phyloP scores from a whole-genome alignment of 2,888 invertebrate genomes.

The Folsomia candida region DNA sequence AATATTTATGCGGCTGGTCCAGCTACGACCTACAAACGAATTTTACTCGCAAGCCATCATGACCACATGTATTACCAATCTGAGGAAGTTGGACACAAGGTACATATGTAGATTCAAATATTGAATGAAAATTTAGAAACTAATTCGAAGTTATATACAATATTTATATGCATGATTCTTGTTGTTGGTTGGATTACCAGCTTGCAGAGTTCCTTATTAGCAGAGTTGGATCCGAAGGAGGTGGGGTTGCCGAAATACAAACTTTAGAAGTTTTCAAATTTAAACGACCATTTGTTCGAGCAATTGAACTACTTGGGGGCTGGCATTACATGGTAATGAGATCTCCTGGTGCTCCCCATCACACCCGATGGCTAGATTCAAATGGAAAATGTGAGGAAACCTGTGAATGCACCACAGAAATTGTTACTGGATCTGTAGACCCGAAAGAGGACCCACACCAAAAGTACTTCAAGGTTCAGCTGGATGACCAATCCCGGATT shows the following conservation, averaged over 20 bases:
- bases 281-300: constrained; percentile 35
- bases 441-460: constrained; percentile 32
- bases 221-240: constrained; percentile 17
- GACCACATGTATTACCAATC: constrained; percentile 62
- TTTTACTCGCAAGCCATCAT: constrained; percentile 59
- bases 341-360: constrained; percentile 58
- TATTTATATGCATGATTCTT: too few species aligned
- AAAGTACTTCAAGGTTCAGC: constrained; percentile 40
- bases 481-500: constrained; percentile 33
- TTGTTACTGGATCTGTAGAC: constrained; percentile 42
- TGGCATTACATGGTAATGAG: constrained; percentile 62
- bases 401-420: constrained; percentile 40
- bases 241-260: constrained; percentile 15
- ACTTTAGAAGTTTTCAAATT: constrained; percentile 26
- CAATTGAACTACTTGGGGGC: constrained; percentile 62
- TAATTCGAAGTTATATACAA: too few species aligned
- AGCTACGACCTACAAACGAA: constrained; percentile 63
- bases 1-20: constrained; percentile 67
- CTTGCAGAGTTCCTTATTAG: constrained; percentile 27
- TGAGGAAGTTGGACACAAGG: constrained; percentile 65
- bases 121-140: too few species aligned
- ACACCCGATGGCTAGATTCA: constrained; percentile 24
- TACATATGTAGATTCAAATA: constrained; percentile 53
- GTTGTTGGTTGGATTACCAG: constrained; percentile 7
- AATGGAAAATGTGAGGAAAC: constrained; percentile 23